Percentiles rank a stretch among this genome's conserved stretches.
Conservation (phyloP, 2,113 vertebrate species). For the Solea solea region DNA sequence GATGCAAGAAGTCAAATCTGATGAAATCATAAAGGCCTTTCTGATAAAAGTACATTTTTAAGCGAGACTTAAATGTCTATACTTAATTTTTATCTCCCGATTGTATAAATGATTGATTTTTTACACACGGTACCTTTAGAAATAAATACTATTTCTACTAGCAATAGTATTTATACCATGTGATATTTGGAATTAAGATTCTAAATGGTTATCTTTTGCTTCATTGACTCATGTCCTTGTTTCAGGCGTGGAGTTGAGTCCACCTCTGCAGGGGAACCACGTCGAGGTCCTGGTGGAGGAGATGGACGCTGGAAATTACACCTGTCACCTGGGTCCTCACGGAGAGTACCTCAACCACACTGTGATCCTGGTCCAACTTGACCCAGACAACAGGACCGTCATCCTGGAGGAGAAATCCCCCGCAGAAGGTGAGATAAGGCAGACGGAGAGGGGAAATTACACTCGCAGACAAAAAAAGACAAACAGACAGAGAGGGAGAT, state of each 20-base stretch:
- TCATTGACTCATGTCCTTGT: background rate
- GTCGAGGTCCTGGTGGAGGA: conserved; percentile 64
- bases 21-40: no score
- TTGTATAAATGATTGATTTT: no score
- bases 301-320: conserved; percentile 78
- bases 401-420: conserved; percentile 59
- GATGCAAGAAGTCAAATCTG: no score
- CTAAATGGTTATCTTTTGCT: no score
- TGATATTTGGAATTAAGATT: no score
- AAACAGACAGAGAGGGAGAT: conserved; percentile 1
- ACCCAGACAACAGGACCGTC: conserved; percentile 43
- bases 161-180: no score
- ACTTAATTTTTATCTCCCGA: no score
- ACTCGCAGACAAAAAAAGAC: background rate
- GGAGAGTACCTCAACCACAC: conserved; percentile 79
- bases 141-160: no score
- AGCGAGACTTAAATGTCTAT: no score
- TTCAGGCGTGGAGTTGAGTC: conserved; percentile 35
- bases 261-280: conserved; percentile 58
- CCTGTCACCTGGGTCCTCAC: conserved; percentile 62
- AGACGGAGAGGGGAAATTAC: background rate
- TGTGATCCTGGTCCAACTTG: conserved; percentile 68
- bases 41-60: no score
- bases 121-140: no score
- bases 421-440: conserved; percentile 26